Evolutionary conservation across 1,140 invertebrate species (phyloP).

Genomic region (Ips typographus): DNA sequence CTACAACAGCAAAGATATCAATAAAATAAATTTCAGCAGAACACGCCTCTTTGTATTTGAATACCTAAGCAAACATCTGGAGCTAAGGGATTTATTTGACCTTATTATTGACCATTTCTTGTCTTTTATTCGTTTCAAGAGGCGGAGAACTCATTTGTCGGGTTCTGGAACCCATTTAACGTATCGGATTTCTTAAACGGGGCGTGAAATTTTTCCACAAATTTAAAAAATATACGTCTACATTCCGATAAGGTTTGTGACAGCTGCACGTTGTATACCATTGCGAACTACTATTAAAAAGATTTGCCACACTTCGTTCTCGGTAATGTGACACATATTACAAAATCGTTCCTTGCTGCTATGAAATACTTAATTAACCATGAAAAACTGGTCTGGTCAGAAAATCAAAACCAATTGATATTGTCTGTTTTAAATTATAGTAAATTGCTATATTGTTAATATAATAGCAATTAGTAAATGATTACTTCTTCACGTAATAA

Average conservation of each 20-base stretch:
- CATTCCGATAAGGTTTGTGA: constrained; percentile 11
- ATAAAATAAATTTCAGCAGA: neutral
- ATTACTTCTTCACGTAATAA: too few relatives aligned
- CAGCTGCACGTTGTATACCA: constrained; percentile 12
- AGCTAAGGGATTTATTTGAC: constrained; percentile 34
- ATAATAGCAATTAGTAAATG: too few relatives aligned
- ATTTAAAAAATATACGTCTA: constrained; percentile 28
- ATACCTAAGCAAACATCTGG: constrained; percentile 40
- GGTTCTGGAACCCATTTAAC: constrained; percentile 16
- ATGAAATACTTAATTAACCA: neutral
- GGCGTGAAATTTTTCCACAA: constrained; percentile 30
- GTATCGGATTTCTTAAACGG: constrained; percentile 32
- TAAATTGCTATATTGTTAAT: too few relatives aligned
- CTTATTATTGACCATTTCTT: constrained; percentile 38
- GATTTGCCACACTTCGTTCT: constrained; percentile 10
- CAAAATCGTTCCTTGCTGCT: neutral
- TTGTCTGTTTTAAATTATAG: too few relatives aligned
- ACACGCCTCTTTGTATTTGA: constrained; percentile 19
- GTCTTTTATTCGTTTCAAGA: constrained; percentile 35
- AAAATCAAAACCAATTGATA: too few relatives aligned
- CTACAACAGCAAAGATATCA: neutral
- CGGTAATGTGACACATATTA: constrained; percentile 6
- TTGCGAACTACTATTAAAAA: neutral
- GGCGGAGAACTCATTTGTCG: constrained; percentile 42
- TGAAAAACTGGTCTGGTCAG: too few relatives aligned